Evolutionary conservation across 2,888 invertebrate species (phyloP).

Genomic region (Drosophila rubida): DNA sequence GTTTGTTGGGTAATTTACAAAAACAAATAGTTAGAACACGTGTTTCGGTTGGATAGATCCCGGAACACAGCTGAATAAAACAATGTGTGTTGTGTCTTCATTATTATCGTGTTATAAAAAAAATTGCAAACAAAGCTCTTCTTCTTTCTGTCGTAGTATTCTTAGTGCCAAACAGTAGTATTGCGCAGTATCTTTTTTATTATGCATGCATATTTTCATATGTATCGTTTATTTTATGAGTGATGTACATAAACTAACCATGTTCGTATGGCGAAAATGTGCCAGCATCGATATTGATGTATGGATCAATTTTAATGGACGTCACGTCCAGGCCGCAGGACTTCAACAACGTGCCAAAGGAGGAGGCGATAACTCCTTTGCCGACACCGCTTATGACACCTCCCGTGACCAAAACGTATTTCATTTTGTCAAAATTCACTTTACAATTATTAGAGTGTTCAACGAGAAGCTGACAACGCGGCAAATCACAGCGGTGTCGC

Average conservation of each 20-base stretch:
- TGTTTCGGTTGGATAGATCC: not conserved
- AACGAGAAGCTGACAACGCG: slow-evolving; percentile 18
- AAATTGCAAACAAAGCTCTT: slow-evolving; percentile 13
- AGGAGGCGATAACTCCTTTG: slow-evolving; percentile 97
- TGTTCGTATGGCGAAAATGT: slow-evolving; percentile 99
- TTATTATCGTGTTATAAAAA: slow-evolving; percentile 4
- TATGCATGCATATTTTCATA: too few species aligned
- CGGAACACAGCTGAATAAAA: not conserved
- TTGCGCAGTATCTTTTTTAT: slow-evolving; percentile 29
- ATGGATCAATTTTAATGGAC: slow-evolving; percentile 99
- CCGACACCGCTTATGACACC: slow-evolving; percentile 99
- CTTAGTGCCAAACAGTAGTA: slow-evolving; percentile 83
- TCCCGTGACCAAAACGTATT: slow-evolving; percentile 99
- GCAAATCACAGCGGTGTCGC: slow-evolving; percentile 8
- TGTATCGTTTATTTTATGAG: not conserved
- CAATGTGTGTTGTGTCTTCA: not conserved
- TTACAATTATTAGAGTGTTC: not conserved
- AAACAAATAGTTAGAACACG: slow-evolving; percentile 11
- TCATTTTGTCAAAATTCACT: slow-evolving; percentile 88
- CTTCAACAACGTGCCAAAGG: slow-evolving; percentile 97
- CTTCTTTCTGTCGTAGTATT: slow-evolving; percentile 5
- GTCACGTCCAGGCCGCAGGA: slow-evolving; percentile 98
- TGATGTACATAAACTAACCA: slow-evolving; percentile 87
- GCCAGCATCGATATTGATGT: slow-evolving; percentile 99
- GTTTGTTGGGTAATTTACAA: not conserved